Evolutionary conservation across 2,797 vertebrate species (phyloP).

Genomic region (Eurystomus glaucurus): DNA sequence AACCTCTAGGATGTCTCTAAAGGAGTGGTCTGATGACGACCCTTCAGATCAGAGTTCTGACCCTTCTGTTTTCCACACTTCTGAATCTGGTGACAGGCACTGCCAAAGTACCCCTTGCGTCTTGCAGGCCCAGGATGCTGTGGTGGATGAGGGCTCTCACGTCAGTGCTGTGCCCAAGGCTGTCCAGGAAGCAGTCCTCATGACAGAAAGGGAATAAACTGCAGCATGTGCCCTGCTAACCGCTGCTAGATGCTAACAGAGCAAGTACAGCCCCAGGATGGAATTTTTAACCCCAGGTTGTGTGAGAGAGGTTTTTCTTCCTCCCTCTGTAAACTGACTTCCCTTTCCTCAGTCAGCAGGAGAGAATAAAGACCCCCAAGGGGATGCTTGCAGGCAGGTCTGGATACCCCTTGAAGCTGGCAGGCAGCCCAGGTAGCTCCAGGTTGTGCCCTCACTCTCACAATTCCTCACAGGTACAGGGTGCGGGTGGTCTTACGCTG

Average conservation of each 20-base stretch:
- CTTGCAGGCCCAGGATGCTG: rapidly evolving
- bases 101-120: background rate
- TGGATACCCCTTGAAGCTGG: background rate
- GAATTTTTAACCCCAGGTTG: background rate
- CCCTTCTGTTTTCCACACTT: slow-evolving; percentile 1
- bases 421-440: background rate
- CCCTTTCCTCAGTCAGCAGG: background rate
- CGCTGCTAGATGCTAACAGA: background rate
- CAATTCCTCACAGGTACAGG: rapidly evolving
- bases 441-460: background rate
- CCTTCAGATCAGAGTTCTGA: background rate
- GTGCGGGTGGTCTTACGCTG: background rate
- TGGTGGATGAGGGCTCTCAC: background rate
- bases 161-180: rapidly evolving
- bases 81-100: background rate
- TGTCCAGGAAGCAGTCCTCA: background rate
- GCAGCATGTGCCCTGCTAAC: background rate
- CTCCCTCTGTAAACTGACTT: background rate
- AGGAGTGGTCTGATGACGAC: background rate
- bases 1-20: background rate
- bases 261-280: background rate
- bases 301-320: background rate
- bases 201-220: background rate
- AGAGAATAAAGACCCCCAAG: background rate
- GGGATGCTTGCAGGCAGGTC: rapidly evolving